Evolutionary conservation across 2,888 invertebrate species (phyloP), one percentile per base, ranked within the genome.

Genomic region (Stramonita haemastoma): DNA sequence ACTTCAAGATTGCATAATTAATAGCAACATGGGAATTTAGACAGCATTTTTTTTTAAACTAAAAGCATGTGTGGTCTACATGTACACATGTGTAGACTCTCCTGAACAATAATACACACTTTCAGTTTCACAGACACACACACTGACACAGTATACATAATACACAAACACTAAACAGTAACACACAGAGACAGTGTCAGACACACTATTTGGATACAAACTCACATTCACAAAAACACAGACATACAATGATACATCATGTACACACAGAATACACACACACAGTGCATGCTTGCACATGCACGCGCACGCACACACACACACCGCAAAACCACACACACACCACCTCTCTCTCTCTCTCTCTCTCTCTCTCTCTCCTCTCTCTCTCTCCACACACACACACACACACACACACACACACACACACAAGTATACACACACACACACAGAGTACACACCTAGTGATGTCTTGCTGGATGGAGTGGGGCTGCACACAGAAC

Each of bases 401-500:
- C 70, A 11, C 11, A 26, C 70, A 70, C 70, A 26, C 17, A 70
- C 70, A 11, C 22, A 22, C 22, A 70, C n/a, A 73, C 22, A 73
- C n/a, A 73, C 73, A 22, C n/a, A 73, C 73, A 60, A 11, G 19
- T 17, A 70, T 29, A 86, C 70, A 70, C 70, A 87, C 36, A 87
- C 77, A 87, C 15, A 46, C 29, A 36, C 13, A 87, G 13, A 66
- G 19, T 29, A 77, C 91, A 95, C 96, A 98, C 97, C 98, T 97
- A 36, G 98, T 98, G 79, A 97, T 97, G 95, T 98, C 98, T 96
- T 98, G 98, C 91, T 98, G 97, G 91, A 98, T 97, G 91, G 97
- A 97, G 96, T 98, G 98, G 4, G 98, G 98, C 4, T 98, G 98
- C 84, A 98, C 98, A 98, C 98, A 98, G 96, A 98, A 98, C 96